Base-by-base conservation (phyloP, 2,888 invertebrate genomes). In the Xanthorhoe designata region DNA sequence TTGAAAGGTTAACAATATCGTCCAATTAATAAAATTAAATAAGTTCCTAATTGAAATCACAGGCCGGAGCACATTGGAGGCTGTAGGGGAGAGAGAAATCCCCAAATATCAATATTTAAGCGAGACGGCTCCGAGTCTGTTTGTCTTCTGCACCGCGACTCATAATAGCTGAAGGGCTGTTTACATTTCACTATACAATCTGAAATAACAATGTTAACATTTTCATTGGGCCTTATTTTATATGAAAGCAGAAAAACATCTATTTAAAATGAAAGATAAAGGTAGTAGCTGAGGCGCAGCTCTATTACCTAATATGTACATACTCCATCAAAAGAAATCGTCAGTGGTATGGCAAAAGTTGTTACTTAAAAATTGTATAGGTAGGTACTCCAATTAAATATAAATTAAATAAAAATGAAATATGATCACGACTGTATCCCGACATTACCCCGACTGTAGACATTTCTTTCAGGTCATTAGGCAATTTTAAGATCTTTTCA, bases 101-200 rank as follows among this genome's bases (percentile, higher is more conserved):
- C 75, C 79, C 79, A 75, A 85, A 83, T 82, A 87, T 88, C 86
- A 91, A 91, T 91, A 90, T 90, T 90, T 84, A 83, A 89, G 80
- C 79, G 76, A 80, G 82, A 81, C 76, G 78, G 80, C 80, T 82
- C 78, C 76, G 77, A 80, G 83, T 78, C 79, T 87, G 86, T 90
- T 90, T 89, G 85, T 84, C 82, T 88, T 88, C 83, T 88, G 81
- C 86, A 86, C 89, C 89, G 77, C 82, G 81, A 82, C 82, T 85
- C 85, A 85, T 86, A 87, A 89, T 87, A 83, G 84, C 88, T 85
- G 70, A 78, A 83, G 86, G 88, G 87, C 79, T 89, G 84, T 89
- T 87, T 88, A 84, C 86, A 84, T 84, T 89, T 79, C 78, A 81
- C 86, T 85, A 86, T 84, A 86, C 81, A 86, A 87, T 86, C 82